These are phyloP conservation scores for Sarotherodon lohbergeri DNA, from an alignment of 2,113 vertebrate species.

Conservation along the genomic window DNA sequence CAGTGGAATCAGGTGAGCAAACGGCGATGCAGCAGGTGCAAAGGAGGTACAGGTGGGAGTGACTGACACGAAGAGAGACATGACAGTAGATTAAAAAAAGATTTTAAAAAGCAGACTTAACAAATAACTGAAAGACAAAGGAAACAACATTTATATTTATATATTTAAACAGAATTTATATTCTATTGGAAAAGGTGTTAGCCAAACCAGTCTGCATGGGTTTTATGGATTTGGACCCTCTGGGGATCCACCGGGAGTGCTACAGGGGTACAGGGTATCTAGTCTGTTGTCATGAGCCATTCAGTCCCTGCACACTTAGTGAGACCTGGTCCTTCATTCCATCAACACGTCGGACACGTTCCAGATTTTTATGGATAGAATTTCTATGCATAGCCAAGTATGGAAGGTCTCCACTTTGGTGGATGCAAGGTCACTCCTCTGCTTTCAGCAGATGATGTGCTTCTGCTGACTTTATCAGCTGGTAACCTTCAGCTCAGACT, in stretches of 20 bases:
- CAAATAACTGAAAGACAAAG: background rate
- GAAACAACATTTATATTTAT: no score
- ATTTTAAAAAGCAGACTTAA: background rate
- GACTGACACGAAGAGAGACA: rapidly evolving
- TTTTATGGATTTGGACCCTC: background rate
- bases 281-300: background rate
- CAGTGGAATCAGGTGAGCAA: background rate
- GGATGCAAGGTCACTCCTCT: background rate
- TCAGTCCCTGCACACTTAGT: background rate
- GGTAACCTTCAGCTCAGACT: background rate
- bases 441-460: background rate
- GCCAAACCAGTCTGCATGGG: background rate
- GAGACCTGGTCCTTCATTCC: background rate
- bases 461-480: background rate
- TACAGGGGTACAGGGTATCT: background rate
- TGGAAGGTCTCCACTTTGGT: no score
- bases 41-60: background rate
- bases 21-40: background rate
- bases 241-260: background rate
- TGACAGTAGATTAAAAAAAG: background rate
- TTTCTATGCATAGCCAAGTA: background rate
- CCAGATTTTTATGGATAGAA: background rate
- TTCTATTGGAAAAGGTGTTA: background rate
- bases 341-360: background rate
- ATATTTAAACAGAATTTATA: background rate